Conservation (phyloP, 2,888 invertebrate species). For the Patella ulyssiponensis region DNA sequence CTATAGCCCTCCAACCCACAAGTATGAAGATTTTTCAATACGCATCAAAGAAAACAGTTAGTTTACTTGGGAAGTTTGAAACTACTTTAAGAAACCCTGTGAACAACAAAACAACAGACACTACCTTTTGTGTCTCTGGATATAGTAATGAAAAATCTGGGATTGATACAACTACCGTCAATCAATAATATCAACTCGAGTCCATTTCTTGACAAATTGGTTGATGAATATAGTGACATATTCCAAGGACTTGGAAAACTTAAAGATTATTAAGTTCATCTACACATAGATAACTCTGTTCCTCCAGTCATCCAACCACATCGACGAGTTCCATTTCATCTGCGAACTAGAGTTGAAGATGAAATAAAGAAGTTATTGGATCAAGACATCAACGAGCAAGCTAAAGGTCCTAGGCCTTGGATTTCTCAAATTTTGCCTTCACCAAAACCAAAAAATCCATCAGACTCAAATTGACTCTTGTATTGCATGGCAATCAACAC, state of each 20-base stretch:
- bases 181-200: too few species aligned
- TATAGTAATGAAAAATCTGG: too few species aligned
- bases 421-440: conserved; percentile 32
- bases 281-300: conserved; percentile 26
- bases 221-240: too few species aligned
- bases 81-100: background rate
- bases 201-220: too few species aligned
- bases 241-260: conserved; percentile 38
- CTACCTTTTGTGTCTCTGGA: too few species aligned
- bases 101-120: background rate
- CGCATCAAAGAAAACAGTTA: too few species aligned
- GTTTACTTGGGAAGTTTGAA: conserved; percentile 7
- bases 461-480: conserved; percentile 29
- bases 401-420: conserved; percentile 29
- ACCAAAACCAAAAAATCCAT: conserved; percentile 34
- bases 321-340: conserved; percentile 41
- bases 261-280: conserved; percentile 28
- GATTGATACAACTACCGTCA: too few species aligned
- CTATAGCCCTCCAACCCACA: background rate
- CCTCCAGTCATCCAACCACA: conserved; percentile 35
- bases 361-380: conserved; percentile 28
- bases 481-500: conserved; percentile 28
- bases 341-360: conserved; percentile 29
- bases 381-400: conserved; percentile 34
- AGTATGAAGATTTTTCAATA: conserved; percentile 9